A percentile compares a stretch with the other conserved stretches of the same genome.
Conservation (phyloP, 92 coral and sea anemone genomes). For the Desmophyllum pertusum region DNA sequence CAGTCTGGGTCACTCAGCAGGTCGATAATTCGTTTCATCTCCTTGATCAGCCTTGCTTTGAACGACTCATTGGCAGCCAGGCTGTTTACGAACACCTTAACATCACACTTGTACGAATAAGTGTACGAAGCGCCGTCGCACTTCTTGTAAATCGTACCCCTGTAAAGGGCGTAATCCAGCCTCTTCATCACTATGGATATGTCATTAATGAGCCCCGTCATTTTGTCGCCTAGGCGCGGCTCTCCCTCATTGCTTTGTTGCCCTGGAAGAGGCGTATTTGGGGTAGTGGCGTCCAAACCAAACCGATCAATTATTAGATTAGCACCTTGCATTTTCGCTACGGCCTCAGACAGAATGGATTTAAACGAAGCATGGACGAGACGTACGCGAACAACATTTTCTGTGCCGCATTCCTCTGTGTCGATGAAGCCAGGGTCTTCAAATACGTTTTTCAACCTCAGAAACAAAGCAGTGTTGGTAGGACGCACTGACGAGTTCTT, state of each 20-base stretch:
- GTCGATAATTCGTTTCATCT: conserved; percentile 36
- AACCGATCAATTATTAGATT: not conserved
- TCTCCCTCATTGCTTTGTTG: not conserved
- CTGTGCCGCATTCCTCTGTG: conserved; percentile 15
- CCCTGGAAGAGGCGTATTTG: not conserved
- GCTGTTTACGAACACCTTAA: conserved; percentile 31
- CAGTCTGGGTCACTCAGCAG: no score
- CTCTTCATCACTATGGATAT: conserved; percentile 36
- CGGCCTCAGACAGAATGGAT: not conserved
- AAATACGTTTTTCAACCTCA: no score
- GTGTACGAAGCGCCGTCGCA: conserved; percentile 28
- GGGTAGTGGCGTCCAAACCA: conserved; percentile 4
- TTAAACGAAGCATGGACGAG: not conserved
- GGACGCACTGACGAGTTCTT: not conserved
- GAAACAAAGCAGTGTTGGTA: not conserved
- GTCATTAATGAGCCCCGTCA: conserved; percentile 47
- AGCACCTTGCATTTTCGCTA: not conserved
- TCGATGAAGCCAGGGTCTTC: not conserved
- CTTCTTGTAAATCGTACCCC: conserved; percentile 46
- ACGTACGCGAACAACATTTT: not conserved
- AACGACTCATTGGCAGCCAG: conserved; percentile 51
- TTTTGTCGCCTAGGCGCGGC: conserved; percentile 42
- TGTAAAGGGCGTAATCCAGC: conserved; percentile 32
- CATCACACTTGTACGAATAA: conserved; percentile 45
- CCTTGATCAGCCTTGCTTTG: conserved; percentile 41